A percentile compares a stretch with the other conserved stretches of the same genome.
phyloP scores from a whole-genome alignment of 2,888 invertebrate genomes.

The Xiphydria camelus region DNA sequence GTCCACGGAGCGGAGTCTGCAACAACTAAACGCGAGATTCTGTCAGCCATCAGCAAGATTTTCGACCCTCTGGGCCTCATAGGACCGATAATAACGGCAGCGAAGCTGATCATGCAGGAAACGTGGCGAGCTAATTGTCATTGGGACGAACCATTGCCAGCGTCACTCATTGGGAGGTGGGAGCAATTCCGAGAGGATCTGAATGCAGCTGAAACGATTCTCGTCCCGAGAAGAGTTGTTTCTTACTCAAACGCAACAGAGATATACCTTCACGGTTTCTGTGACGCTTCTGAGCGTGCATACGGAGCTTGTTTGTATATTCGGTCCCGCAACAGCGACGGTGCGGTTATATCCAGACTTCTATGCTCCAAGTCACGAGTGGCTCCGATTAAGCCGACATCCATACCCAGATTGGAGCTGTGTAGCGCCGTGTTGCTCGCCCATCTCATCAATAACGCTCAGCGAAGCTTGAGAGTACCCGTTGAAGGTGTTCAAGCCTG shows the following conservation, averaged over 20 bases:
- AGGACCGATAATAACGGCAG: constrained; percentile 11
- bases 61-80: constrained; percentile 19
- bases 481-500: constrained; percentile 12
- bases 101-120: constrained; percentile 19
- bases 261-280: constrained; percentile 13
- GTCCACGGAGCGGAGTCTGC: background rate
- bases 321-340: background rate
- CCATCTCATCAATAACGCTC: constrained; percentile 8
- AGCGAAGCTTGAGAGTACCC: background rate
- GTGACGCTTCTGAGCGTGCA: constrained; percentile 12
- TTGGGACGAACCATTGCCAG: constrained; percentile 15
- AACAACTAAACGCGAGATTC: background rate
- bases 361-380: constrained; percentile 14
- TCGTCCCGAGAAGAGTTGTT: constrained; percentile 10
- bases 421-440: constrained; percentile 19
- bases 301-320: constrained; percentile 16
- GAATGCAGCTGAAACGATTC: background rate
- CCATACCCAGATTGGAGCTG: constrained; percentile 24
- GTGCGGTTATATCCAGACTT: background rate
- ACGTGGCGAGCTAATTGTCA: constrained; percentile 7
- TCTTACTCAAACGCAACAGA: background rate
- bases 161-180: constrained; percentile 3
- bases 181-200: constrained; percentile 8
- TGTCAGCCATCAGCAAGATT: constrained; percentile 12
- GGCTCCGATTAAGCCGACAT: constrained; percentile 14